phyloP scores from a whole-genome alignment of 2,888 invertebrate species.

The Yponomeuta evonymella region DNA sequence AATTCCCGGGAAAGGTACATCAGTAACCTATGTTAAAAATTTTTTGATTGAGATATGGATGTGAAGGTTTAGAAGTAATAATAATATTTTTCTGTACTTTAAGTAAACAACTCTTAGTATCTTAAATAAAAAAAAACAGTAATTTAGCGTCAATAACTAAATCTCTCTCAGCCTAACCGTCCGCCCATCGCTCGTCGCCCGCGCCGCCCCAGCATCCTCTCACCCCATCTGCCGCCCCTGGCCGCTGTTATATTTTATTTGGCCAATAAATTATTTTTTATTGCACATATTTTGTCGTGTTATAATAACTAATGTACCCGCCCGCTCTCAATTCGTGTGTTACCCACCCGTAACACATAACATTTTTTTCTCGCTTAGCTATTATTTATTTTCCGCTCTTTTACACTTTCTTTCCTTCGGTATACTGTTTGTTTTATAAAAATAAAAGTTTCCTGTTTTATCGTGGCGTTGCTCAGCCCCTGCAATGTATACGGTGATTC shows the following conservation, averaged over 20 bases:
- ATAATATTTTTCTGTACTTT: too few species aligned
- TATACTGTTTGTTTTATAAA: background rate
- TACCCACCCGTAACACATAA: conserved; percentile 56
- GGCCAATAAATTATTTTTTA: conserved; percentile 74
- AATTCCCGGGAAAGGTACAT: too few species aligned
- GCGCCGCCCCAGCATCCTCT: conserved; percentile 33
- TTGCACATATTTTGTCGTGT: conserved; percentile 78
- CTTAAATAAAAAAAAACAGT: too few species aligned
- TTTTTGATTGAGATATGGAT: too few species aligned
- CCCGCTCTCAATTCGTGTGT: conserved; percentile 54
- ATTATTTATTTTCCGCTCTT: conserved; percentile 35
- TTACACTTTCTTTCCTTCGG: background rate
- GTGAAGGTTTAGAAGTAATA: too few species aligned
- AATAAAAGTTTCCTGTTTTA: too few species aligned
- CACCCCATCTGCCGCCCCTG: conserved; percentile 73
- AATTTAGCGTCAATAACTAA: too few species aligned
- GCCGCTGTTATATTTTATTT: conserved; percentile 76
- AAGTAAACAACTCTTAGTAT: too few species aligned
- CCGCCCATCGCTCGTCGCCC: conserved; percentile 23
- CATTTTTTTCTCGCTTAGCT: conserved; percentile 61
- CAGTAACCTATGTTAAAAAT: too few species aligned
- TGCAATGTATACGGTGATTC: too few species aligned
- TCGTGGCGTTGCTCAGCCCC: too few species aligned
- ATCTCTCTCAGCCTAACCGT: background rate
- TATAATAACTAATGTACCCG: conserved; percentile 77